phyloP scores from a whole-genome alignment of 2,888 invertebrate species.

The Epiblema foenella region DNA sequence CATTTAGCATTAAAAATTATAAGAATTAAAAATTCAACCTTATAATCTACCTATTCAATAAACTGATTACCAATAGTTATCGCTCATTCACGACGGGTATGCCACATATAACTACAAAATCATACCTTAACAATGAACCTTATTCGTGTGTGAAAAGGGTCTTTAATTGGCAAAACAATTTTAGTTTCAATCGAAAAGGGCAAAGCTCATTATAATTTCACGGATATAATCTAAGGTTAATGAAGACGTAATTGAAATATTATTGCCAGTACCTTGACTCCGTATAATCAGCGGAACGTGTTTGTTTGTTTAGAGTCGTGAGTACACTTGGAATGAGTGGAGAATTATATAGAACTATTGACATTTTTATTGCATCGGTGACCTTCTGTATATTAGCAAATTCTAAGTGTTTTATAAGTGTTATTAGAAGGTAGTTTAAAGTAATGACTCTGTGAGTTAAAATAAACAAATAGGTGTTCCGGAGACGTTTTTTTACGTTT shows the following conservation, averaged over 20 bases:
- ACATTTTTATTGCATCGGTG: neutral
- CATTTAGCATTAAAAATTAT: constrained; percentile 3
- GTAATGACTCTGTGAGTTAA: too few species aligned
- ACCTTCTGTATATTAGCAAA: neutral
- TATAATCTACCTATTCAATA: constrained; percentile 35
- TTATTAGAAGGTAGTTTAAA: too few species aligned
- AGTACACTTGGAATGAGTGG: neutral
- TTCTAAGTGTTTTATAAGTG: neutral
- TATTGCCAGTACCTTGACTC: constrained; percentile 18
- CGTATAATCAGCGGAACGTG: neutral
- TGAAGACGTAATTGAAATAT: neutral
- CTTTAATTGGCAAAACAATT: constrained; percentile 1
- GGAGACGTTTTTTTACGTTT: too few species aligned
- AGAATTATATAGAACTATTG: neutral
- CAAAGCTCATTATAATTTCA: constrained; percentile 48
- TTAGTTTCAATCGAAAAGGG: constrained; percentile 45
- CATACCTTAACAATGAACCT: neutral
- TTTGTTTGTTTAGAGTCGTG: neutral
- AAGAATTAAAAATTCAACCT: constrained; percentile 20
- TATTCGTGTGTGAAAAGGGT: constrained; percentile 6
- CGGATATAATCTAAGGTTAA: constrained; percentile 33
- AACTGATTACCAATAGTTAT: constrained; percentile 33
- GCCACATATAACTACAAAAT: neutral
- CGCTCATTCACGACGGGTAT: constrained; percentile 8
- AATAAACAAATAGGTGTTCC: too few species aligned